Conservation (phyloP, 2,113 vertebrate genomes). For the Larimichthys polyactis region DNA sequence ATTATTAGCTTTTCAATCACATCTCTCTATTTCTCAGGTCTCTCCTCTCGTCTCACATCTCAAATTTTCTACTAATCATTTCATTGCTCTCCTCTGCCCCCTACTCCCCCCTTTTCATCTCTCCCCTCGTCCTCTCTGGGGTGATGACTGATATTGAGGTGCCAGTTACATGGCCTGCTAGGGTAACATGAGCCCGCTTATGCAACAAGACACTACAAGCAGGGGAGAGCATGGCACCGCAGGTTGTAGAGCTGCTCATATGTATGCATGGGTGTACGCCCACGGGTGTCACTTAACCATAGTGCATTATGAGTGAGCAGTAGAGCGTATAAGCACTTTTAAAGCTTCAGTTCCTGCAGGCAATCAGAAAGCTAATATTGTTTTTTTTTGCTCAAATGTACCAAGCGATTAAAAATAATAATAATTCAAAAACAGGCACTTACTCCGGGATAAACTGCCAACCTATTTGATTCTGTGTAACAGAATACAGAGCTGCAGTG, state of each 20-base stretch:
- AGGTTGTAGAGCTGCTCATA: slow-evolving; percentile 41
- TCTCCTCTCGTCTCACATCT: slow-evolving; percentile 7
- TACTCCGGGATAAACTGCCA: neutral
- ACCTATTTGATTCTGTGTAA: neutral
- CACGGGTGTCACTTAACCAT: slow-evolving; percentile 55
- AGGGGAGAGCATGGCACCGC: slow-evolving; percentile 42
- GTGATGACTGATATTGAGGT: slow-evolving; percentile 58
- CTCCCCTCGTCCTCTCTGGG: slow-evolving; percentile 29
- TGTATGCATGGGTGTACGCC: slow-evolving; percentile 51
- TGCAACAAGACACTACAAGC: slow-evolving; percentile 66
- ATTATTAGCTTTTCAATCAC: slow-evolving; percentile 6
- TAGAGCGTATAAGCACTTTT: slow-evolving; percentile 39
- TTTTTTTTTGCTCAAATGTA: neutral
- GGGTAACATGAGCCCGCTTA: slow-evolving; percentile 70
- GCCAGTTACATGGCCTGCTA: slow-evolving; percentile 58
- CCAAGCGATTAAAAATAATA: neutral
- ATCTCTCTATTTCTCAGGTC: slow-evolving; percentile 4
- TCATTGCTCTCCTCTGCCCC: slow-evolving; percentile 13
- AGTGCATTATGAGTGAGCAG: slow-evolving; percentile 41
- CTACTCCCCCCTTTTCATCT: slow-evolving; percentile 25
- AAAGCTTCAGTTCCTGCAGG: slow-evolving; percentile 25
- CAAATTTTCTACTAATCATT: slow-evolving; percentile 37
- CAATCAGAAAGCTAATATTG: slow-evolving; percentile 5
- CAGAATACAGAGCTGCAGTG: neutral
- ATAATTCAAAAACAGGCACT: neutral